Base-by-base conservation (phyloP, 1,140 invertebrate species). In the Odontomachus brunneus region DNA sequence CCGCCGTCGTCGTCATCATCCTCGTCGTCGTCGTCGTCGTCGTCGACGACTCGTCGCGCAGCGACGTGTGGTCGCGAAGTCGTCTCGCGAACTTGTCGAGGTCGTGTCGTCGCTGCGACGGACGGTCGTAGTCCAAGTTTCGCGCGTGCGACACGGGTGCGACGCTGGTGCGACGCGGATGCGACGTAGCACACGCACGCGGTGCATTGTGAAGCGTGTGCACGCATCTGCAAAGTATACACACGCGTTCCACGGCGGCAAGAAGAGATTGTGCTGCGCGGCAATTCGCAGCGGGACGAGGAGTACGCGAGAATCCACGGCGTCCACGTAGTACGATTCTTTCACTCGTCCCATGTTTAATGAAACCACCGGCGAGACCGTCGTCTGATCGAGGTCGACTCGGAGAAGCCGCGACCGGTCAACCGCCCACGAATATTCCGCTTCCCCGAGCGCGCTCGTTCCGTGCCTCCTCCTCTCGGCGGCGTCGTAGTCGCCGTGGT, bases 101-200 rank as follows among this genome's bases (percentile, higher is more conserved):
- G 4, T 44, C 29, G 29, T 33, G 4, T 44, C 38, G 4, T 44
- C 38, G 38, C 38, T 44, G 38, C 38, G 38, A 44, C 38, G 38
- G 15, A 24, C 7, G 2, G n/a, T 3, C 24, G 7, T 0, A n/a
- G 55, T 2, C 5, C 29, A 57, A 57, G 55, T 24, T 57, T 57
- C 55, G 11, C 55, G 29, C 29, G 29, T 33, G 78, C 26, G 55
- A 82, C 48, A n/a, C n/a, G n/a, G n/a, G n/a, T n/a, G n/a, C n/a
- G n/a, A n/a, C n/a, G n/a, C n/a, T n/a, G n/a, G n/a, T n/a, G n/a
- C n/a, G n/a, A n/a, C n/a, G n/a, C n/a, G n/a, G n/a, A n/a, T 60
- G 69, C 55, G 24, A 59, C 63, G 63, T 22, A 17, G 17, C 4
- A 53, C 51, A 3, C 59, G 22, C 62, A n/a, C n/a, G n/a, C 67